These are phyloP conservation scores for Porites lobata DNA, from an alignment of 92 coral and sea anemone genomes.

Conservation along the genomic window DNA sequence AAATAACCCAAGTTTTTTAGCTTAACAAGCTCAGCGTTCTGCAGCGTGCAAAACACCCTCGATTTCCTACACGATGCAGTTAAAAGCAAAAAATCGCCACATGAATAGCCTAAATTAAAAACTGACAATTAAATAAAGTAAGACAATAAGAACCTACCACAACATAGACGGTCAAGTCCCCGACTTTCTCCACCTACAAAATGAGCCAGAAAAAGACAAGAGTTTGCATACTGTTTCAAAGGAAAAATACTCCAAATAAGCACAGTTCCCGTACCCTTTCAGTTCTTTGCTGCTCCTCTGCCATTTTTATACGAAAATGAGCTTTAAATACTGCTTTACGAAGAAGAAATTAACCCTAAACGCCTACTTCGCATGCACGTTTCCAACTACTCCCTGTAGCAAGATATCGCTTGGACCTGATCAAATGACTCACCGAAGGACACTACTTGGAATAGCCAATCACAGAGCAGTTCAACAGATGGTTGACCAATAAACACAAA, in stretches of 20 bases:
- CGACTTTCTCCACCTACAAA: constrained; percentile 98
- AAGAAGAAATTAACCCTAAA: neutral
- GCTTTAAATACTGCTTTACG: neutral
- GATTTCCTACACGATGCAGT: neutral
- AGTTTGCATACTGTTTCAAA: constrained; percentile 14
- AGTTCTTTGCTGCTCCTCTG: constrained; percentile 62
- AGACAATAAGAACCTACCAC: constrained; percentile 64
- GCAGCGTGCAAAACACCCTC: neutral
- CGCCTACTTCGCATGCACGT: neutral
- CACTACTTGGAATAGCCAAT: constrained; percentile 17
- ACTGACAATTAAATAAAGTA: neutral
- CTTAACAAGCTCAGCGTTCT: neutral
- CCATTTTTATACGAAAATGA: constrained; percentile 29
- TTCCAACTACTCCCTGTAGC: neutral
- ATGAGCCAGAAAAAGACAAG: constrained; percentile 7
- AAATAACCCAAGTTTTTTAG: neutral
- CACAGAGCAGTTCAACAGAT: constrained; percentile 10
- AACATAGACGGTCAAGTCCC: constrained; percentile 95
- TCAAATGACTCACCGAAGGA: neutral
- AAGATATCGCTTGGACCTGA: neutral
- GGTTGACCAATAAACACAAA: constrained; percentile 12
- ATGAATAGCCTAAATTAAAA: neutral
- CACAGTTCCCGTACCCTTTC: constrained; percentile 63
- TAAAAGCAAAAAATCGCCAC: neutral
- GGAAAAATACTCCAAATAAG: neutral